Conservation (phyloP, 2,113 vertebrate species). For the Rhea americana region DNA sequence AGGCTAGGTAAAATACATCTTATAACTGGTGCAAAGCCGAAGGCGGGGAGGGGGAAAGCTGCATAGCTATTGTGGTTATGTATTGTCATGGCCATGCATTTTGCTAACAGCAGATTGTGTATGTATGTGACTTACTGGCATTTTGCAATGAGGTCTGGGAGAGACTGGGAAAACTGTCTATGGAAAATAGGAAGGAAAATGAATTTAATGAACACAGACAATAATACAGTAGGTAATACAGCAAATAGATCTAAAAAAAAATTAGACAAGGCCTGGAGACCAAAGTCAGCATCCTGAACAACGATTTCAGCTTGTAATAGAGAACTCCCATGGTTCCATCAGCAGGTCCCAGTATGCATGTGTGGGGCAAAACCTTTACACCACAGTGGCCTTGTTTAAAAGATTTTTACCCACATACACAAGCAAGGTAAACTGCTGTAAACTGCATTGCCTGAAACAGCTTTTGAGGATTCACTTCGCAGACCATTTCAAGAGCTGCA, state of each 20-base stretch:
- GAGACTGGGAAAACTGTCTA: conserved; percentile 91
- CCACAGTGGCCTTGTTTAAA: neutral
- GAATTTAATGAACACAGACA: neutral
- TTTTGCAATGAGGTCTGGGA: conserved; percentile 92
- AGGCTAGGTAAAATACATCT: neutral
- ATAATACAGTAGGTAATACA: neutral
- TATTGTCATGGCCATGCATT: neutral
- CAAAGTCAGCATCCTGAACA: neutral
- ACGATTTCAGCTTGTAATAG: neutral
- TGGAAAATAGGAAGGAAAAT: conserved; percentile 74
- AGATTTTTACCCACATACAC: neutral
- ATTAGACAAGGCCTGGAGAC: neutral
- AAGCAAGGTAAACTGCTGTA: neutral
- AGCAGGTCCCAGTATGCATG: neutral
- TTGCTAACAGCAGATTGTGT: neutral
- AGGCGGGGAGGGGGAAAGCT: neutral
- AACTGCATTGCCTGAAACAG: neutral
- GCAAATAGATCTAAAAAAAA: neutral
- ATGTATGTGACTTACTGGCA: conserved; percentile 81
- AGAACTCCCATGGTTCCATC: neutral
- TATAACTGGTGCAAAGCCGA: neutral
- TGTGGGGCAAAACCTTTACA: neutral
- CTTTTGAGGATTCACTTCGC: neutral
- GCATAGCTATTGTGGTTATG: neutral
- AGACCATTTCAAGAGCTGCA: neutral